Conservation (phyloP, 1,140 invertebrate genomes). For the Polypedilum vanderplanki region DNA sequence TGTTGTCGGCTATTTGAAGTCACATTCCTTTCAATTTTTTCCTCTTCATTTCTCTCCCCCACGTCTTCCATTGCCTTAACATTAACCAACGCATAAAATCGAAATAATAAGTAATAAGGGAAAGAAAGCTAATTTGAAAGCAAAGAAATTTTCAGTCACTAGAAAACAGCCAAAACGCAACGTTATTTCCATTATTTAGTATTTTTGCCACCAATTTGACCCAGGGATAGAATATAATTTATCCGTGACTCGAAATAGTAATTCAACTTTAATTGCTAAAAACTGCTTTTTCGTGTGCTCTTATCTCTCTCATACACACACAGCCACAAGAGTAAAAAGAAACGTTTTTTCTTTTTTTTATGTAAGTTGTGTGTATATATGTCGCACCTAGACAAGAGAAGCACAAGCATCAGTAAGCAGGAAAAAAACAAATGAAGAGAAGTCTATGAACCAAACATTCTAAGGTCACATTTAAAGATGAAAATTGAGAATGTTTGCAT, state of each 20-base stretch:
- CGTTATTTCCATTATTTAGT: slow-evolving; percentile 26
- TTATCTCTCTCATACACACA: neutral
- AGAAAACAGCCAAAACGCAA: neutral
- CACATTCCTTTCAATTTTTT: too few relatives aligned
- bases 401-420: neutral
- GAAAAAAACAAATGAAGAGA: neutral
- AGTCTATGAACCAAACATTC: slow-evolving; percentile 1
- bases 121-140: too few relatives aligned
- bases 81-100: too few relatives aligned
- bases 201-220: slow-evolving; percentile 11
- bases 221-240: slow-evolving; percentile 23
- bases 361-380: too few relatives aligned
- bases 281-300: neutral
- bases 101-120: too few relatives aligned
- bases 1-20: too few relatives aligned
- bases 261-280: slow-evolving; percentile 23
- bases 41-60: too few relatives aligned
- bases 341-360: neutral
- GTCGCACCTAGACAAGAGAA: neutral
- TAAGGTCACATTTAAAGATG: slow-evolving; percentile 7
- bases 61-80: too few relatives aligned
- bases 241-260: slow-evolving; percentile 13
- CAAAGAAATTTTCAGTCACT: too few relatives aligned
- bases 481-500: slow-evolving; percentile 8
- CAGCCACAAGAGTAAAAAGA: neutral